Evolutionary conservation across 2,888 invertebrate species (phyloP).

Genomic region (Galeruca laticollis): DNA sequence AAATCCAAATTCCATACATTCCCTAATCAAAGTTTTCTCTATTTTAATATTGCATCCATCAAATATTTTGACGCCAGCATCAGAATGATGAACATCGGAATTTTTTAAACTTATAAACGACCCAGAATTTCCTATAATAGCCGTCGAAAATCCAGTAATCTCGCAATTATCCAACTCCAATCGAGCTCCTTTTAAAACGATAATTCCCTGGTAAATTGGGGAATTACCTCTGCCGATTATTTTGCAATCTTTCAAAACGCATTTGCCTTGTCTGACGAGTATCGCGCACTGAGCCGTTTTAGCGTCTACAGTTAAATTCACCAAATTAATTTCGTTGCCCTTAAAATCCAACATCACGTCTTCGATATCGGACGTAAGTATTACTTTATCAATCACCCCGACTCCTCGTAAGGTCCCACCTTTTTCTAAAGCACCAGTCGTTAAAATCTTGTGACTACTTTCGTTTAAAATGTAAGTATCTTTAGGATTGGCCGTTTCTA

Average conservation of each 20-base stretch:
- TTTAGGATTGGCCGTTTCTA: conserved; percentile 64
- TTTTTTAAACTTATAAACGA: conserved; percentile 63
- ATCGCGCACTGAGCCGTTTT: conserved; percentile 68
- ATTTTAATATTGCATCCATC: conserved; percentile 64
- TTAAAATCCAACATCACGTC: conserved; percentile 70
- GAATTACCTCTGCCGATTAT: conserved; percentile 68
- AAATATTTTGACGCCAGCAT: conserved; percentile 64
- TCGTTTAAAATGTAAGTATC: conserved; percentile 69
- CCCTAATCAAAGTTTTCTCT: conserved; percentile 62
- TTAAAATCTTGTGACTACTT: conserved; percentile 68
- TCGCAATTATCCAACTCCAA: conserved; percentile 67
- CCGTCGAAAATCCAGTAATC: conserved; percentile 69
- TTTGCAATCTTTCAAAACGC: conserved; percentile 68
- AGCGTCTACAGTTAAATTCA: conserved; percentile 70
- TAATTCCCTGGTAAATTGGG: conserved; percentile 70
- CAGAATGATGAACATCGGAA: conserved; percentile 59
- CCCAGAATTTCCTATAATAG: conserved; percentile 66
- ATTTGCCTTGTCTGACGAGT: conserved; percentile 65
- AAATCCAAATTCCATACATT: conserved; percentile 69
- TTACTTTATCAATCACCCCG: conserved; percentile 51
- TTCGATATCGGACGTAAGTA: conserved; percentile 66
- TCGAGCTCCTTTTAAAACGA: conserved; percentile 66
- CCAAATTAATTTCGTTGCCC: conserved; percentile 68
- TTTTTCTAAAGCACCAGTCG: conserved; percentile 69
- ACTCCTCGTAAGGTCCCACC: conserved; percentile 65